A percentile compares a stretch with the other conserved stretches of the same genome.
These are phyloP conservation scores for Geotria australis DNA, from an alignment of 2,797 vertebrate genomes.

Conservation along the genomic window DNA sequence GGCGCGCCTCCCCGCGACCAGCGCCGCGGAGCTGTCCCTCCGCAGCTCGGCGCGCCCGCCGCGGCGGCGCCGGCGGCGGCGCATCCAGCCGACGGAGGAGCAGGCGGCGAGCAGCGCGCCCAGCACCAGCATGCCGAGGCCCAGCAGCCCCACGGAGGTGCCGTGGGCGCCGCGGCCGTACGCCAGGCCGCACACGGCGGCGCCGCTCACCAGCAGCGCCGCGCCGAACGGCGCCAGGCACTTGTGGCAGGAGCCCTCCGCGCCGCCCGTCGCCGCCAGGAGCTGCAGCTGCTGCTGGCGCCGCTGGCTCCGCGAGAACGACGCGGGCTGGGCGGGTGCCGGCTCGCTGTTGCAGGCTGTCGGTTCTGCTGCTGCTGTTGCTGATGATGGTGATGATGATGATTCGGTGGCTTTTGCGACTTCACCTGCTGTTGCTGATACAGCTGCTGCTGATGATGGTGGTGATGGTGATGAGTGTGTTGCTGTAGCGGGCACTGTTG, in stretches of 20 bases:
- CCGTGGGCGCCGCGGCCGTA: background rate
- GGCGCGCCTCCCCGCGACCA: slow-evolving; percentile 1
- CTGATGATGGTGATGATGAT: too few species aligned
- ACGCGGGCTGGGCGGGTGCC: too few species aligned
- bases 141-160: slow-evolving; percentile 1
- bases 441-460: too few species aligned
- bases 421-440: too few species aligned
- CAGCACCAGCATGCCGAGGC: slow-evolving; percentile 1
- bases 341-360: too few species aligned
- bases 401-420: too few species aligned
- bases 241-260: slow-evolving; percentile 4
- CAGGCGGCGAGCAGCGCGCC: background rate
- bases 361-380: too few species aligned
- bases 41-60: background rate
- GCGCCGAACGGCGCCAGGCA: slow-evolving; percentile 5
- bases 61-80: slow-evolving; percentile 1
- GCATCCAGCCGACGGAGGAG: slow-evolving; percentile 1
- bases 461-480: too few species aligned
- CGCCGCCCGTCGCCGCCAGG: slow-evolving; percentile 1
- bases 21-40: slow-evolving; percentile 2
- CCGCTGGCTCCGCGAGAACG: too few species aligned
- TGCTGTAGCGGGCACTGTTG: too few species aligned
- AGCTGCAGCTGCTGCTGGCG: too few species aligned
- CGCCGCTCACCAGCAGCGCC: slow-evolving; percentile 3
- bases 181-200: slow-evolving; percentile 1